A percentile compares a stretch with the other conserved stretches of the same genome.
These are phyloP conservation scores for Podilymbus podiceps DNA, from an alignment of 2,113 vertebrate species.

Conservation along the genomic window DNA sequence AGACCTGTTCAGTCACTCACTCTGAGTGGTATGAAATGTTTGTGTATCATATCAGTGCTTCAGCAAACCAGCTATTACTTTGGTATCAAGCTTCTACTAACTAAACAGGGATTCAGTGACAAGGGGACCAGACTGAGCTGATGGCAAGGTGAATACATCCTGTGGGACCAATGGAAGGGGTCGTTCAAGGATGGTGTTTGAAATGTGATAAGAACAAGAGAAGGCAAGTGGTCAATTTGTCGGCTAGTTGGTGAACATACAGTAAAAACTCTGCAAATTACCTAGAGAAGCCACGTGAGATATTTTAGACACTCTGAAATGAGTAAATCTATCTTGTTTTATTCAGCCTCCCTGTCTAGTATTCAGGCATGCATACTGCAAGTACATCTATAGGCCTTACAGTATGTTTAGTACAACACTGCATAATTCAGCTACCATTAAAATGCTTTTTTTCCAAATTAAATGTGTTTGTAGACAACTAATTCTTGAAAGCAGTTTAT, in stretches of 20 bases:
- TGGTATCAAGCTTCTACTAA: background rate
- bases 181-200: background rate
- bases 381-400: background rate
- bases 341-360: background rate
- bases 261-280: background rate
- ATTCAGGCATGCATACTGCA: background rate
- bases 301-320: background rate
- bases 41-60: background rate
- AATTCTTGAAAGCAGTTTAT: constrained; percentile 36
- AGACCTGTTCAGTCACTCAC: background rate
- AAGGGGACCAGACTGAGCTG: background rate
- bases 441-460: background rate
- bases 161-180: background rate
- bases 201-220: background rate
- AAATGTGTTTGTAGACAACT: background rate
- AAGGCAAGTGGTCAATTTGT: background rate
- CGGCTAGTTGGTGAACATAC: background rate
- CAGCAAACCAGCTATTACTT: background rate
- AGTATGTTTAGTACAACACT: background rate
- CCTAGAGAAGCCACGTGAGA: background rate
- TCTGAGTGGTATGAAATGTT: background rate
- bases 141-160: rapidly evolving
- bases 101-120: background rate
- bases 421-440: background rate
- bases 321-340: background rate